Evolutionary conservation across 2,888 invertebrate genomes (phyloP), one percentile per base, ranked within the genome.

Genomic region (Epistrophe grossulariae): DNA sequence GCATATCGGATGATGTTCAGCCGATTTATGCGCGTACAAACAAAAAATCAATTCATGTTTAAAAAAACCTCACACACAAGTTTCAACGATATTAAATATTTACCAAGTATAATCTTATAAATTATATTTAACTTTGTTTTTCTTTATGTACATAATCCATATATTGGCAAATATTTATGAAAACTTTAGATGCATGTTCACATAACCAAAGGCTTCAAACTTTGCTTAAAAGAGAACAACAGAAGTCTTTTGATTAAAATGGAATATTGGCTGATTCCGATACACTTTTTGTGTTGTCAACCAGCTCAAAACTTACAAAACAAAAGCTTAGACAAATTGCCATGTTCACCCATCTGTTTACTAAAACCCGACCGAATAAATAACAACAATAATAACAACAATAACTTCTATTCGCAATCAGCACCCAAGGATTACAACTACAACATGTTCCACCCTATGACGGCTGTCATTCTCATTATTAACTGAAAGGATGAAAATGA

Each of bases 401-500:
- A 43, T 4, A 31, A 31, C 17, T 43, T 40, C n/a, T 24, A 24
- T 43, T 24, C 19, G 11, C 19, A 62, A 62, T 35, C 62, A 60
- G 9, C 38, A 24, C 43, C 43, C 24, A 15, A 28, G 28, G 15
- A 7, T 15, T 15, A 28, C 9, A 43, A n/a, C 24, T n/a, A 52
- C 52, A n/a, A 24, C 15, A 66, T 43, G 40, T 24, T 40, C 35
- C 48, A 31, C n/a, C 0, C 28, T 8, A 43, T 64, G 74, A 79
- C 70, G 35, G 57, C 59, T 77, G 60, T 68, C 71, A 71, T 84
- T 84, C 60, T 68, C 71, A 71, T 84, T 84, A 76, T 73, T 55
- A 73, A 80, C 72, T 70, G 60, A 71, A 45, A 66, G 55, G 72
- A 82, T 62, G 60, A 83, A 68, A 76, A 59, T 60, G 71, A 80